phyloP scores from a whole-genome alignment of 2,888 invertebrate species.

The Hymenopus coronatus region DNA sequence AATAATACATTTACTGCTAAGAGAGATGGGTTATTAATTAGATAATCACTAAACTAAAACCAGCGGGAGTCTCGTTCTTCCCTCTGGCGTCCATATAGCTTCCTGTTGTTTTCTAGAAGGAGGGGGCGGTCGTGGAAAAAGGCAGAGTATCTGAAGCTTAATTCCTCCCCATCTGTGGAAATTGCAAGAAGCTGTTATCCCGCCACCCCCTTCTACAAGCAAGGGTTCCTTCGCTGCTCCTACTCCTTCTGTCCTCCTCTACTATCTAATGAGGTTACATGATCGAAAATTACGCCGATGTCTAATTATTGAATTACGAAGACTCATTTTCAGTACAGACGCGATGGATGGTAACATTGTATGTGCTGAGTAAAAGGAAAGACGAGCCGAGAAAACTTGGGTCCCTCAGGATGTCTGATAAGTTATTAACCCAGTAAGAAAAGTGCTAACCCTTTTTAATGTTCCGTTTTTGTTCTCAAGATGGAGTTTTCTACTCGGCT shows the following conservation, averaged over 20 bases:
- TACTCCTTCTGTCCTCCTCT: neutral
- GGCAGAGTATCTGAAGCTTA: constrained; percentile 21
- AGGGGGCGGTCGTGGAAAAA: constrained; percentile 16
- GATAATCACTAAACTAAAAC: constrained; percentile 32
- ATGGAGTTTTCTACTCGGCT: neutral
- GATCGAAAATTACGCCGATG: constrained; percentile 32
- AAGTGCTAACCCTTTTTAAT: neutral
- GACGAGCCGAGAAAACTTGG: neutral
- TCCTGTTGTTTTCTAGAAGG: constrained; percentile 13
- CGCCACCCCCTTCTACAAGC: neutral
- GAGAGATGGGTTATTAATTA: constrained; percentile 33
- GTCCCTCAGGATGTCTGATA: constrained; percentile 2
- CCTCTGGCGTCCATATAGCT: constrained; percentile 12
- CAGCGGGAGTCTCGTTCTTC: constrained; percentile 19
- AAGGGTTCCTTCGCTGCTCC: neutral
- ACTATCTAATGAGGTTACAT: constrained; percentile 30
- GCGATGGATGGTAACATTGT: constrained; percentile 16
- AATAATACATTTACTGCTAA: constrained; percentile 33
- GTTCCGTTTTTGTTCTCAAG: neutral
- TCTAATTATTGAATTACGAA: constrained; percentile 32
- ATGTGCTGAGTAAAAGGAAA: constrained; percentile 5
- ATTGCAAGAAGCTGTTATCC: constrained; percentile 29
- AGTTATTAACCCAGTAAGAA: constrained; percentile 18
- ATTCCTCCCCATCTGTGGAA: constrained; percentile 25
- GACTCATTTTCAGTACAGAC: constrained; percentile 26